Evolutionary conservation across 2,797 vertebrate genomes (phyloP).

Genomic region (Ciconia nigra): DNA sequence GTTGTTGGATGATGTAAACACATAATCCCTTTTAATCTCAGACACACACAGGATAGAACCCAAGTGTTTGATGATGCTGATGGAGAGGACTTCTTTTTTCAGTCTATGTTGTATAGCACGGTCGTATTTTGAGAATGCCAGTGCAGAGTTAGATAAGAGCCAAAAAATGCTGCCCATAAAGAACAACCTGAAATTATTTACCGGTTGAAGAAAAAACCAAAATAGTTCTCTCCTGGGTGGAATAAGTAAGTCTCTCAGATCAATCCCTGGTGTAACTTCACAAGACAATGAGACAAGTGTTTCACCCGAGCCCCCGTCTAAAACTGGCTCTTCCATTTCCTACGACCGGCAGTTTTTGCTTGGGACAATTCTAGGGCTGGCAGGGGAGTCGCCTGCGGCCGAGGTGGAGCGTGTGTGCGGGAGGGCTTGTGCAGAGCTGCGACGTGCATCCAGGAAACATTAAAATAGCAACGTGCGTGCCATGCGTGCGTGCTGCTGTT

Average conservation of each 20-base stretch:
- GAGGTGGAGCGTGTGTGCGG: background rate
- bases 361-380: background rate
- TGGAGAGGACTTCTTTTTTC: background rate
- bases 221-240: background rate
- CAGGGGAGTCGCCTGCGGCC: background rate
- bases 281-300: background rate
- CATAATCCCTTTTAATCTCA: background rate
- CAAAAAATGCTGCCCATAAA: background rate
- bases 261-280: background rate
- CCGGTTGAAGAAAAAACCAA: background rate
- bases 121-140: background rate
- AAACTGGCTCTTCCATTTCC: background rate
- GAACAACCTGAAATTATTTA: background rate
- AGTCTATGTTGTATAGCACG: fast-evolving
- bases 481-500: background rate
- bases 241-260: background rate
- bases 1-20: background rate
- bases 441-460: background rate
- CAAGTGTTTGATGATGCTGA: background rate
- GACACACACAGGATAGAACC: background rate
- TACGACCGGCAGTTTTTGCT: background rate
- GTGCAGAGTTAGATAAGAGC: background rate
- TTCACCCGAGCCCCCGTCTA: background rate
- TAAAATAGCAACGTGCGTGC: background rate
- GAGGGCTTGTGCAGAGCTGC: background rate